Evolutionary conservation across 2,888 invertebrate genomes (phyloP).

Genomic region (Lasioglossum figueresi): DNA sequence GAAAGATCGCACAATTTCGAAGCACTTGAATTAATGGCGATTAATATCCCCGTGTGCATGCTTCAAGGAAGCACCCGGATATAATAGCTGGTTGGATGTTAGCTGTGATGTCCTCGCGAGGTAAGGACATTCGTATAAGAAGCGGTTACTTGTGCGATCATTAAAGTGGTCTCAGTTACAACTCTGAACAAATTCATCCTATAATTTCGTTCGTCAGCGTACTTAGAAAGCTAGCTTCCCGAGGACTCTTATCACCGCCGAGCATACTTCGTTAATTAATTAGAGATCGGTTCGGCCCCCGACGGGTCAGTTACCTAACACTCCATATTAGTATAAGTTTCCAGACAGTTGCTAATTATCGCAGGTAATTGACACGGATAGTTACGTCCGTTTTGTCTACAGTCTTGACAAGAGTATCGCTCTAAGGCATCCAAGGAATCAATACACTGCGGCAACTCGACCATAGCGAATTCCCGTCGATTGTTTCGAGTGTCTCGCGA

Average conservation of each 20-base stretch:
- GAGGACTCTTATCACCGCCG: neutral
- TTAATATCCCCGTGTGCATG: neutral
- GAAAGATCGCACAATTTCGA: slow-evolving; percentile 17
- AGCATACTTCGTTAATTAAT: neutral
- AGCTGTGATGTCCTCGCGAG: neutral
- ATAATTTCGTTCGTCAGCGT: no score
- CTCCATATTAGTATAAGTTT: neutral
- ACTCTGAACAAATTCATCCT: neutral
- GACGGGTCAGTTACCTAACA: neutral
- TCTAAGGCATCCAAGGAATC: neutral
- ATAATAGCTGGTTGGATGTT: neutral
- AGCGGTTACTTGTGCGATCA: neutral
- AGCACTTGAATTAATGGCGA: slow-evolving; percentile 1
- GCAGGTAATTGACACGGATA: neutral
- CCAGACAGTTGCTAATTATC: neutral
- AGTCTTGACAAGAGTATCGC: neutral
- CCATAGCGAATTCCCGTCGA: slow-evolving; percentile 40
- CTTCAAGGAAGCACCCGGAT: neutral
- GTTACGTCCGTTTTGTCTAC: neutral
- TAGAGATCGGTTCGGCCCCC: neutral
- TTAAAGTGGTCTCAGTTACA: neutral
- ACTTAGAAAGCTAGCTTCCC: neutral
- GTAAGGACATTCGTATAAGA: neutral
- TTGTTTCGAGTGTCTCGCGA: slow-evolving; percentile 28
- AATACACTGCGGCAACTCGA: slow-evolving; percentile 23